Conservation (phyloP, 2,888 invertebrate genomes). For the Scaptomyza polygonia region DNA sequence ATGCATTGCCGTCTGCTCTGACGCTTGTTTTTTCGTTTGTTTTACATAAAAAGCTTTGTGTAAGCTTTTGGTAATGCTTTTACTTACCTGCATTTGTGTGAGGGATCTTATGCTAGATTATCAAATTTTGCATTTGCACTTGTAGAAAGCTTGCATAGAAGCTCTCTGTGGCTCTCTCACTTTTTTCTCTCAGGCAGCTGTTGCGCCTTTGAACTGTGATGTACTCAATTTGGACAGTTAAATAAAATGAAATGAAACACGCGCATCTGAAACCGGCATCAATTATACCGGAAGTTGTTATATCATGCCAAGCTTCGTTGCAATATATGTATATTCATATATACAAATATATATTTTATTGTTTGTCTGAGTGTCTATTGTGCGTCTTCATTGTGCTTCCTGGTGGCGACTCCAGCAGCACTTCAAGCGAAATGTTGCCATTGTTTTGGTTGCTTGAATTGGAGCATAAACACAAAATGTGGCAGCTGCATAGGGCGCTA, state of each 20-base stretch:
- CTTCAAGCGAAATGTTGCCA: constrained; percentile 64
- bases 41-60: constrained; percentile 46
- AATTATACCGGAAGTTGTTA: constrained; percentile 74
- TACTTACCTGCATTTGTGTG: constrained; percentile 34
- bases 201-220: constrained; percentile 44
- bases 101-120: constrained; percentile 15
- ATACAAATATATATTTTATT: background rate
- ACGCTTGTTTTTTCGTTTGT: background rate
- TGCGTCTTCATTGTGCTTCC: constrained; percentile 57
- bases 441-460: constrained; percentile 59
- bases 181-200: constrained; percentile 33
- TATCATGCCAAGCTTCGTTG: constrained; percentile 43
- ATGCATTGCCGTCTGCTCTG: background rate
- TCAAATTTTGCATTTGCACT: constrained; percentile 11
- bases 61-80: constrained; percentile 28
- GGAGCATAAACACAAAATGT: constrained; percentile 66
- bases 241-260: constrained; percentile 26
- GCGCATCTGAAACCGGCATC: constrained; percentile 25
- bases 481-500: constrained; percentile 1
- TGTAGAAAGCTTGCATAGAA: constrained; percentile 4
- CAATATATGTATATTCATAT: background rate
- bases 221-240: constrained; percentile 51
- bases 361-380: constrained; percentile 32
- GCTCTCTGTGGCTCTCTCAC: background rate
- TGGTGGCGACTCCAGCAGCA: constrained; percentile 46